Conservation (phyloP, 2,113 vertebrate genomes). For the Tenebrosternarchus preto region DNA sequence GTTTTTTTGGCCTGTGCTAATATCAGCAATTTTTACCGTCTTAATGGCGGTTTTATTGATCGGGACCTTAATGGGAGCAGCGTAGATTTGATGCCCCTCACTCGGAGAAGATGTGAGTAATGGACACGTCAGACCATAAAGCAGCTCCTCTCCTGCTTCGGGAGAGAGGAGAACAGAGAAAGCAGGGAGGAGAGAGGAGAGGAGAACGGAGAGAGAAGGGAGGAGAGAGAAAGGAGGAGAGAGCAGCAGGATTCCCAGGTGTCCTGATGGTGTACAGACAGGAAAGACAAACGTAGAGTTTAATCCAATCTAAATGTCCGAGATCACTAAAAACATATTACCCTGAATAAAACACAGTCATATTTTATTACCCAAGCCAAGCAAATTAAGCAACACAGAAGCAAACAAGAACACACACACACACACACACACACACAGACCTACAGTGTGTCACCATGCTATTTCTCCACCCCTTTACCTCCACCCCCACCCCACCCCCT, state of each 20-base stretch:
- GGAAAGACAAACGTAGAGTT: slow-evolving; percentile 75
- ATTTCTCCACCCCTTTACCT: too few relatives aligned
- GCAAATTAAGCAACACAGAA: slow-evolving; percentile 59
- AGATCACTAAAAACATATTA: slow-evolving; percentile 39
- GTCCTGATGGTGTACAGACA: slow-evolving; percentile 31
- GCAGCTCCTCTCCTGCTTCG: slow-evolving; percentile 71
- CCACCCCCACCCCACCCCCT: background rate
- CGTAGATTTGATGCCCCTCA: slow-evolving; percentile 97
- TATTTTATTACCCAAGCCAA: too few relatives aligned
- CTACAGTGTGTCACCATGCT: background rate
- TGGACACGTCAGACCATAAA: slow-evolving; percentile 93
- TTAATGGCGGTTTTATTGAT: slow-evolving; percentile 99
- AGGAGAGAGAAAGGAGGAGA: slow-evolving; percentile 6
- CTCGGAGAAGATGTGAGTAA: slow-evolving; percentile 98
- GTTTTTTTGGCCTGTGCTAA: slow-evolving; percentile 86
- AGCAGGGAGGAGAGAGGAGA: slow-evolving; percentile 35
- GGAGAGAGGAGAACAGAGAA: slow-evolving; percentile 22
- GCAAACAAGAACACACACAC: background rate
- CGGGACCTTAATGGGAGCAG: slow-evolving; percentile 89
- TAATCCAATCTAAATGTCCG: slow-evolving; percentile 19
- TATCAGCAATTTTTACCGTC: slow-evolving; percentile 95
- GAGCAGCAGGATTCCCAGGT: background rate
- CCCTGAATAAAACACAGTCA: background rate
- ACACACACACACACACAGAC: slow-evolving; percentile 1
- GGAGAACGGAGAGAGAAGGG: slow-evolving; percentile 10